phyloP scores from a whole-genome alignment of 92 coral and sea anemone genomes.

The Epizoanthus stellaris region DNA sequence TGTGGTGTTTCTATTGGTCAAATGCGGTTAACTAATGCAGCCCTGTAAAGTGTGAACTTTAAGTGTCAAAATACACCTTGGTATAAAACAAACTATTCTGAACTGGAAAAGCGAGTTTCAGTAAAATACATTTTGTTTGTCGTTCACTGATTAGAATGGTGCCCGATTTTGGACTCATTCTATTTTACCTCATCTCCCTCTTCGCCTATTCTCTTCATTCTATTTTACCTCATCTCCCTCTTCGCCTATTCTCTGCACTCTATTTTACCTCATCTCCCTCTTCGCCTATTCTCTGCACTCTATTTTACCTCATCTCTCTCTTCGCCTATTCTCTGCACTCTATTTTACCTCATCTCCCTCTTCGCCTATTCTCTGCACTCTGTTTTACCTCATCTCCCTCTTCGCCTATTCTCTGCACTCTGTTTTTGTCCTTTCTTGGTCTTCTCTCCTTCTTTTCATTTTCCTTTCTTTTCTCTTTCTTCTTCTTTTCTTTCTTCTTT shows the following conservation, averaged over 20 bases:
- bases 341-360: not conserved
- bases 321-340: too few relatives aligned
- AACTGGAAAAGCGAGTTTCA: too few relatives aligned
- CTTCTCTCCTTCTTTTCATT: conserved; percentile 11
- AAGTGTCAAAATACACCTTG: too few relatives aligned
- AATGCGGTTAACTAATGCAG: too few relatives aligned
- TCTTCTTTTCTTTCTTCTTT: conserved; percentile 9
- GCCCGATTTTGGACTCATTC: too few relatives aligned
- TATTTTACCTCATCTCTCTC: not conserved
- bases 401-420: conserved; percentile 6
- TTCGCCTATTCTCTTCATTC: not conserved
- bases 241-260: conserved; percentile 6
- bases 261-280: conserved; percentile 10
- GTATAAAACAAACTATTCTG: too few relatives aligned
- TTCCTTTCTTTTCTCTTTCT: conserved; percentile 8
- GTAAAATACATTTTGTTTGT: too few relatives aligned
- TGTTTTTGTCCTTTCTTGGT: conserved; percentile 5
- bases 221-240: conserved; percentile 1
- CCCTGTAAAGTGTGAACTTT: too few relatives aligned
- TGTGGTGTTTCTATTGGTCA: too few relatives aligned
- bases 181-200: conserved; percentile 1
- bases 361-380: too few relatives aligned
- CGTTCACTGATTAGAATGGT: too few relatives aligned
- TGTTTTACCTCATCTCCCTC: not conserved
- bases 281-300: conserved; percentile 6